phyloP scores from a whole-genome alignment of 2,113 vertebrate species.

The Centropus unirufus region DNA sequence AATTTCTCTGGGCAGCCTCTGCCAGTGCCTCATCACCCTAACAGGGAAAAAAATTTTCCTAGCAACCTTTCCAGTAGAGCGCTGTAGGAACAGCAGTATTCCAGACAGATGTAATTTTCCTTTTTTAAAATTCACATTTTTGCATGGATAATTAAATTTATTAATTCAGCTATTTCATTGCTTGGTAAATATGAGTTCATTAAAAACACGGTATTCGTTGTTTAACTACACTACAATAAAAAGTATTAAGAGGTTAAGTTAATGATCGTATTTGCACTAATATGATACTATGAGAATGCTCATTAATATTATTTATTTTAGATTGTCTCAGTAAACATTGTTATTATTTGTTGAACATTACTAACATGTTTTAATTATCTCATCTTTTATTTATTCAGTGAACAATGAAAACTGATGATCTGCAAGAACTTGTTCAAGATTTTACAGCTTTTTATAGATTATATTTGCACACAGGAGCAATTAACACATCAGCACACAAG shows the following conservation, averaged over 20 bases:
- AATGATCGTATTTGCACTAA: constrained; percentile 19
- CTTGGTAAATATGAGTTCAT: constrained; percentile 39
- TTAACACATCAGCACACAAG: background rate
- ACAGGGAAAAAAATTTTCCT: too few relatives aligned
- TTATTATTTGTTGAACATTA: background rate
- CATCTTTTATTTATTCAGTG: constrained; percentile 16
- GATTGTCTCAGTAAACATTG: constrained; percentile 11
- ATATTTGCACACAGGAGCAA: background rate
- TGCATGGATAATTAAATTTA: background rate
- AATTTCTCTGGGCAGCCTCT: too few relatives aligned
- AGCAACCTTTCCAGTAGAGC: background rate
- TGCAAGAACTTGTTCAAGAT: background rate
- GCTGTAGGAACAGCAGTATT: background rate
- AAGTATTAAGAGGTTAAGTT: background rate
- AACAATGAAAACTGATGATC: constrained; percentile 34
- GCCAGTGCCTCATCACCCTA: too few relatives aligned
- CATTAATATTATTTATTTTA: constrained; percentile 41
- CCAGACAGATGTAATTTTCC: background rate
- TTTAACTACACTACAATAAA: constrained; percentile 21
- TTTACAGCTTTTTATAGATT: background rate
- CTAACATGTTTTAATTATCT: constrained; percentile 10
- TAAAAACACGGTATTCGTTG: constrained; percentile 33
- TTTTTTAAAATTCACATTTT: background rate
- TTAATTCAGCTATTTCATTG: background rate
- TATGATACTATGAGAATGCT: background rate